Evolutionary conservation across 2,888 invertebrate genomes (phyloP).

Genomic region (Dasysyrphus tricinctus): DNA sequence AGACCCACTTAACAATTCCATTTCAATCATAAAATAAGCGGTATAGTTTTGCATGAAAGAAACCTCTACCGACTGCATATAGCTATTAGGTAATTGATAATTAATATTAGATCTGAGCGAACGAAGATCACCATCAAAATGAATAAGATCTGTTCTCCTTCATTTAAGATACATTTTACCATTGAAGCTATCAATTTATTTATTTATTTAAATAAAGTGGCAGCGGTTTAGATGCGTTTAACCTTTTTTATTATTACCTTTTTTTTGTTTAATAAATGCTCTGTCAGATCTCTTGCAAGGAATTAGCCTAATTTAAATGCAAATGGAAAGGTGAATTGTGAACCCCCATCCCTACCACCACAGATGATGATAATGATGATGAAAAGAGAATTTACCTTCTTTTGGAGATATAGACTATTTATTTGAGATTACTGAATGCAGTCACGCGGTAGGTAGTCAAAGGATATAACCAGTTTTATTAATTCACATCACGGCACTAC

Average conservation of each 20-base stretch:
- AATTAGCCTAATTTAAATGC: neutral
- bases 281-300: neutral
- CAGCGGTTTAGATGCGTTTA: neutral
- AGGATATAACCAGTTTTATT: constrained; percentile 11
- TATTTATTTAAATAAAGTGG: neutral
- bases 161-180: neutral
- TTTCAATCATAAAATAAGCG: no score
- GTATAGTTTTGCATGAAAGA: no score
- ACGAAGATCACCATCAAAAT: neutral
- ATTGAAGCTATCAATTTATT: neutral
- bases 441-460: constrained; percentile 9
- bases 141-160: neutral
- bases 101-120: neutral
- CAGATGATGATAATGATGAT: constrained; percentile 9
- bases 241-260: no score
- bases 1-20: no score
- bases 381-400: constrained; percentile 25
- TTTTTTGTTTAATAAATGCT: neutral
- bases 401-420: constrained; percentile 25
- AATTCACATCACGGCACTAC: constrained; percentile 21
- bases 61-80: no score
- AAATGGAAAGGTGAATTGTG: neutral
- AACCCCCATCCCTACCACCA: neutral
- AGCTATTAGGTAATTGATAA: neutral
- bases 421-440: constrained; percentile 20